A percentile compares a stretch with the other conserved stretches of the same genome.
These are phyloP conservation scores for Parasteatoda lunata DNA, from an alignment of 2,888 invertebrate species.

Conservation along the genomic window DNA sequence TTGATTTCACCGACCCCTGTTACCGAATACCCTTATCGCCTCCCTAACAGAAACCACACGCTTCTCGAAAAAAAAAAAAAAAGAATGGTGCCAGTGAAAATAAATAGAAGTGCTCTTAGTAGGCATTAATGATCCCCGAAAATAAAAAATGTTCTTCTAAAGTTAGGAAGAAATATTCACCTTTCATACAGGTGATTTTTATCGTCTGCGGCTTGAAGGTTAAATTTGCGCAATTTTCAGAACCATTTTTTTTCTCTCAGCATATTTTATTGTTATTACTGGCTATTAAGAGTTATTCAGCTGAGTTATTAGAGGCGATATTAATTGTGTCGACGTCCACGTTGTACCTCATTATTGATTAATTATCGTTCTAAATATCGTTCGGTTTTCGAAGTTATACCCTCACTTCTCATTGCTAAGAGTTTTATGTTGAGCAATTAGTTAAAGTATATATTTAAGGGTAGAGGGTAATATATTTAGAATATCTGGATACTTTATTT, in stretches of 20 bases:
- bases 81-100: not conserved
- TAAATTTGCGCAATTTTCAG: too few species aligned
- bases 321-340: not conserved
- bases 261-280: constrained; percentile 2
- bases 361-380: not conserved
- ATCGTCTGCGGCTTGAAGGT: not conserved
- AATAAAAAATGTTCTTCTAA: too few species aligned
- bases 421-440: too few species aligned
- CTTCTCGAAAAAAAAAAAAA: too few species aligned
- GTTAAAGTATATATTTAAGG: too few species aligned
- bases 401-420: too few species aligned
- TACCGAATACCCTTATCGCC: too few species aligned
- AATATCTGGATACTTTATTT: too few species aligned
- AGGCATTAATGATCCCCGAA: constrained; percentile 2
- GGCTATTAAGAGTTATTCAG: not conserved
- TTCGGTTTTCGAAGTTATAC: not conserved
- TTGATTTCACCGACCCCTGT: too few species aligned
- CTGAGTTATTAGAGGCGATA: constrained; percentile 1
- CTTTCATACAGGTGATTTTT: not conserved
- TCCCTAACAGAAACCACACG: too few species aligned
- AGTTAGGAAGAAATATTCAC: too few species aligned
- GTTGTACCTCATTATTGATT: not conserved
- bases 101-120: not conserved
- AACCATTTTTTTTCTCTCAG: not conserved
- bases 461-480: too few species aligned